Evolutionary conservation across 2,888 invertebrate genomes (phyloP), one percentile per base, ranked within the genome.

Genomic region (Dryomyza anilis): DNA sequence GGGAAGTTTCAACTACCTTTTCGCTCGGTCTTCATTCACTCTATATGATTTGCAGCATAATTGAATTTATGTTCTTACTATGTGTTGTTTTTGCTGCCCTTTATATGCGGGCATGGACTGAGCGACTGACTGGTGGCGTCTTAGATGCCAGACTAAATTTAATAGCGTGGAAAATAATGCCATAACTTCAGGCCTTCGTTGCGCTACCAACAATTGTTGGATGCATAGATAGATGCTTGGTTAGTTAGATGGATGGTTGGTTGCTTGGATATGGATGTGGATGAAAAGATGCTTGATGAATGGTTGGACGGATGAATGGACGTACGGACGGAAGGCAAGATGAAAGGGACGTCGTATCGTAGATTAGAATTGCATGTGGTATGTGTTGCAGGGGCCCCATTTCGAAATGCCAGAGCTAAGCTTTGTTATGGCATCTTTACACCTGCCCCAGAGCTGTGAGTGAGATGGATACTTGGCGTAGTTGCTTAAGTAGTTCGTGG

Each of bases 391-490:
- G n/a, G n/a, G n/a, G n/a, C n/a, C n/a, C n/a, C n/a, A n/a, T n/a
- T n/a, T n/a, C n/a, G n/a, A 19, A 23, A 59, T 48, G 48, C 59
- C 59, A 30, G 33, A 29, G 46, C 21, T 48, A 59, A 59, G 59
- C 59, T 46, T 59, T 59, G 79, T 77, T 77, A 78, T 78, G 77
- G 75, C 75, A 74, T 72, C 73, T 76, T 74, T 73, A 74, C 76
- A 74, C 75, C 72, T 77, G 77, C 76, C 36, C 14, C 25, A 21
- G 43, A 25, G n/a, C 39, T 23, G 16, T 14, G 57, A 21, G 45
- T 30, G 21, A 16, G 55, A 19, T 12, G 36, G 36, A 21, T 36
- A 36, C 55, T 8, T 21, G 33, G 36, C 10, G 50, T 21, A 12
- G 48, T 52, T 52, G 23, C 2, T 43, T 43, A 43, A 19, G 16